Conservation (phyloP, 37 sponge, comb jelly and placozoan genomes). For the Oopsacas minuta region DNA sequence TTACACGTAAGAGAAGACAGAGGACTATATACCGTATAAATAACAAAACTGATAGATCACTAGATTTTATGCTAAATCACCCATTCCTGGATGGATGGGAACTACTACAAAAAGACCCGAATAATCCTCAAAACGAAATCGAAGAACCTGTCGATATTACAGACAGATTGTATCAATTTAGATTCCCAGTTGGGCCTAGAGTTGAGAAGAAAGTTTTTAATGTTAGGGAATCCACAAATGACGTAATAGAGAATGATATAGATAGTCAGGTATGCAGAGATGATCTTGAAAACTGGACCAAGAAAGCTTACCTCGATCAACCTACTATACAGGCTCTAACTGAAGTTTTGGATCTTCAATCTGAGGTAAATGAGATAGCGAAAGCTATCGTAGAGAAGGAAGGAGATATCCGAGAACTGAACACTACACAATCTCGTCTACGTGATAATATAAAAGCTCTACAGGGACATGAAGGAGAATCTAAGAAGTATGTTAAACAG, state of each 20-base stretch:
- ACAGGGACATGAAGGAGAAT: conserved; percentile 44
- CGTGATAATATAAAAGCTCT: conserved; percentile 53
- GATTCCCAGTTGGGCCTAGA: conserved; percentile 46
- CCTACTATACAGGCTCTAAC: background rate
- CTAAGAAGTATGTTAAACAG: conserved; percentile 54
- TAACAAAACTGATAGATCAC: conserved; percentile 45
- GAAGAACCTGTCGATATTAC: conserved; percentile 90
- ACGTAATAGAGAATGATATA: conserved; percentile 22
- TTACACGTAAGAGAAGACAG: conserved; percentile 36
- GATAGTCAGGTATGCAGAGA: conserved; percentile 19
- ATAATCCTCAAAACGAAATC: conserved; percentile 38
- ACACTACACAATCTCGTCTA: conserved; percentile 38
- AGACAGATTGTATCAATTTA: conserved; percentile 73
- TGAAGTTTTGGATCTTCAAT: conserved; percentile 17
- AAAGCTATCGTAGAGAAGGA: conserved; percentile 48
- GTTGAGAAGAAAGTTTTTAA: conserved; percentile 59
- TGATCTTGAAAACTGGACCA: background rate
- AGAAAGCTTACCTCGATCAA: background rate
- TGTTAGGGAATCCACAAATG: conserved; percentile 39
- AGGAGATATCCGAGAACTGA: conserved; percentile 53
- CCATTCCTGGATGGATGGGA: conserved; percentile 68
- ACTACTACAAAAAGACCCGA: conserved; percentile 41
- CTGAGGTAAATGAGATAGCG: conserved; percentile 9
- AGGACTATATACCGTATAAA: conserved; percentile 45
- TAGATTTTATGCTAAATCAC: conserved; percentile 82